These are phyloP conservation scores for Ceramica pisi DNA, from an alignment of 2,888 invertebrate genomes.

Conservation along the genomic window DNA sequence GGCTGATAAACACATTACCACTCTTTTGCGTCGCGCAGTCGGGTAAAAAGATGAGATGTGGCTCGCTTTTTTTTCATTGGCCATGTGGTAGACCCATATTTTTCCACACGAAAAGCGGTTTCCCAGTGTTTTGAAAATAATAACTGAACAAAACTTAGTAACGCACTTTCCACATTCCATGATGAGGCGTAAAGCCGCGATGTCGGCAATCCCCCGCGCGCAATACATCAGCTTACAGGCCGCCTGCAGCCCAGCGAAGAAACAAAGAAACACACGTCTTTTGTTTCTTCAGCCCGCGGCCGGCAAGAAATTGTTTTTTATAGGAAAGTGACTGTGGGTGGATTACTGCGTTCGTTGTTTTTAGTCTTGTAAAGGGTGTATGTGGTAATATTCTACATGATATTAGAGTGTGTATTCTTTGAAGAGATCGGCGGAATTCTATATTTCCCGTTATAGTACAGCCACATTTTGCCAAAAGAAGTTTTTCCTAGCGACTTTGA, in stretches of 20 bases:
- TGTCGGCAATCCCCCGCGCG: constrained; percentile 60
- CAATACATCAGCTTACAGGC: constrained; percentile 74
- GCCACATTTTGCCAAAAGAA: no score
- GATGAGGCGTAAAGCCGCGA: constrained; percentile 91
- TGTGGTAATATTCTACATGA: constrained; percentile 1
- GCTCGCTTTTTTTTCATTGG: no score
- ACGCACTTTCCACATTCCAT: constrained; percentile 14
- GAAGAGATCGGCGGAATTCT: no score
- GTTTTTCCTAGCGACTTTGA: no score
- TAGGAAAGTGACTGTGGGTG: constrained; percentile 62
- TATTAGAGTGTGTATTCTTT: no score
- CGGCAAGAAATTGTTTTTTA: constrained; percentile 75
- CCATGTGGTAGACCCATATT: no score
- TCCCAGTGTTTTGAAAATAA: neutral
- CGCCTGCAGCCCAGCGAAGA: constrained; percentile 64
- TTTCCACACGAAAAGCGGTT: no score
- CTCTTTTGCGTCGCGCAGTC: no score
- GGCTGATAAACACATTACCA: no score
- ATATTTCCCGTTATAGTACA: no score
- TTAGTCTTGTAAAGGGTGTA: constrained; percentile 30
- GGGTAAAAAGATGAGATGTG: no score
- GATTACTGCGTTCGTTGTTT: constrained; percentile 61
- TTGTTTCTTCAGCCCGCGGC: constrained; percentile 76
- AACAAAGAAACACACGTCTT: constrained; percentile 68
- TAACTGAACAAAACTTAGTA: neutral